phyloP scores from a whole-genome alignment of 2,797 vertebrate species.

The Tenualosa thibaudeaui region DNA sequence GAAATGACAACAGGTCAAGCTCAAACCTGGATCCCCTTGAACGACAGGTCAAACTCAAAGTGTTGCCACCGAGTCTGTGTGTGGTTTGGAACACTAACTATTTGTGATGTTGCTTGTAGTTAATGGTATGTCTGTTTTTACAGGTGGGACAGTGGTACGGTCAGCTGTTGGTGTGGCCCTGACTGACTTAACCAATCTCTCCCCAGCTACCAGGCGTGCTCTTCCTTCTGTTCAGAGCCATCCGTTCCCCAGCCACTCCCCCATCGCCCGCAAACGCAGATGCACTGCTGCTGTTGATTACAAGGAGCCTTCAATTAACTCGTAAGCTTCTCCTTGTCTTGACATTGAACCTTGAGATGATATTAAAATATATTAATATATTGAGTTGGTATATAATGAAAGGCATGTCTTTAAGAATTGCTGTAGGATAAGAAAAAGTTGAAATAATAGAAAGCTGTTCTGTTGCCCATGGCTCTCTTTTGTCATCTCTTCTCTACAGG shows the following conservation, averaged over 20 bases:
- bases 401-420: no score
- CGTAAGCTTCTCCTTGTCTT: constrained; percentile 64
- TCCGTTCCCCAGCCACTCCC: constrained; percentile 26
- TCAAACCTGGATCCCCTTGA: no score
- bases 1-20: no score
- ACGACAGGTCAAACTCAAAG: no score
- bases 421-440: no score
- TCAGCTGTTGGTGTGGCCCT: constrained; percentile 71
- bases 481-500: constrained; percentile 64
- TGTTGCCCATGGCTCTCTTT: background rate
- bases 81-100: background rate
- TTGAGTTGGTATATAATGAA: no score
- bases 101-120: background rate
- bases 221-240: constrained; percentile 61
- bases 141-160: constrained; percentile 72
- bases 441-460: background rate
- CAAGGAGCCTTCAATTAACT: constrained; percentile 82
- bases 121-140: constrained; percentile 45
- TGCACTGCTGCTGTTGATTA: constrained; percentile 82
- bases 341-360: no score
- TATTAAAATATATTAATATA: no score
- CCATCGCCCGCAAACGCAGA: constrained; percentile 73
- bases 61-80: no score
- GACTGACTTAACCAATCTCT: constrained; percentile 87
- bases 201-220: constrained; percentile 68